Evolutionary conservation across 2,888 invertebrate species (phyloP), one percentile per base, ranked within the genome.

Genomic region (Ormyrus labotus): DNA sequence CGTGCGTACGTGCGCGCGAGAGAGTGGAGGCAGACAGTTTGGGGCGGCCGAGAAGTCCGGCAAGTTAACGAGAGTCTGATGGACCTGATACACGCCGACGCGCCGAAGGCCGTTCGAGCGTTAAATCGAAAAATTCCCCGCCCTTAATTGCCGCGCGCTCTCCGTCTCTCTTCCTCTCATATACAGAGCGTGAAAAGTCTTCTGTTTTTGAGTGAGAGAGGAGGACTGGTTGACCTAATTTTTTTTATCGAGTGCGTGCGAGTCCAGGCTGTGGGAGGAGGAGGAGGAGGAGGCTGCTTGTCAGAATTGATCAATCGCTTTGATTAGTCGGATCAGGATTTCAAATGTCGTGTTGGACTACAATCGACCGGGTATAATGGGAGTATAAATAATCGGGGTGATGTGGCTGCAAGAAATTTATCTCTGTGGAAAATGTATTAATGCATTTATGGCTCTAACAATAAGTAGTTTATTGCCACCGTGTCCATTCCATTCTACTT

Each of bases 111-210:
- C 69, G 65, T 60, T 80, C 71, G 63, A 34, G 34, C 72, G 80
- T 76, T 80, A 80, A 80, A 80, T 80, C 80, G 80, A 80, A 80
- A 80, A 80, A 67, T 69, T 69, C 63, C 67, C n/a, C 11, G 57
- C 58, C 55, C 77, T 71, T 78, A 61, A 76, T 71, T 71, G 58
- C 78, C 19, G 8, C n/a, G 5, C 13, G 13, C 13, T 53, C 19
- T 11, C 11, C 4, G 4, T 4, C 19, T 45, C 34, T 55, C 65
- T 65, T 48, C 48, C n/a, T 34, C 13, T n/a, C 63, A 9, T 47
- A 73, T 55, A 55, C 64, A 53, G 63, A 50, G 53, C 72, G 19
- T 73, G 72, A 73, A 63, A 63, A 55, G 45, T 73, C 11, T 63
- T n/a, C 11, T 53, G n/a, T 19, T 10, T 50, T 19, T 19, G 34